These are phyloP conservation scores for Lepidurus couesii DNA, from an alignment of 1,140 invertebrate species.

Conservation along the genomic window DNA sequence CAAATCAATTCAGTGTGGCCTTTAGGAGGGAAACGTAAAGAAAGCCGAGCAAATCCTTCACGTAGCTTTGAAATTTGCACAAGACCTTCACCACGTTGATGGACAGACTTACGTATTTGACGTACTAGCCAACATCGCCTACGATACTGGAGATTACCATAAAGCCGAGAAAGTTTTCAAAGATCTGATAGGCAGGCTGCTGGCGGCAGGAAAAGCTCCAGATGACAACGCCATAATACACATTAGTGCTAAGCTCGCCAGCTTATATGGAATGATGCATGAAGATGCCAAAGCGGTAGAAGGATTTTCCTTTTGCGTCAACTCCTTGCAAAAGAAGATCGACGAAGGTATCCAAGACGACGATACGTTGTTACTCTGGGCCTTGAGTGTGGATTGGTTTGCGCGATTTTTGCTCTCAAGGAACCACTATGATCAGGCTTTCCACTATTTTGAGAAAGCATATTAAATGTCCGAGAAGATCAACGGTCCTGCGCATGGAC, in stretches of 20 bases:
- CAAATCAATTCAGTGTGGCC: slow-evolving; percentile 39
- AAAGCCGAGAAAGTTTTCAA: slow-evolving; percentile 81
- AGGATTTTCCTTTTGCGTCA: slow-evolving; percentile 70
- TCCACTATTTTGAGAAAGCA: slow-evolving; percentile 61
- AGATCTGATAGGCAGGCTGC: slow-evolving; percentile 65
- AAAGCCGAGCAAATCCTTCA: slow-evolving; percentile 80
- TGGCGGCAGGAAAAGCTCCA: slow-evolving; percentile 58
- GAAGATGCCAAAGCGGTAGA: slow-evolving; percentile 61
- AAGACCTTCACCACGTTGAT: slow-evolving; percentile 64
- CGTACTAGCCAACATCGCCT: slow-evolving; percentile 81
- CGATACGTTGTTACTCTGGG: slow-evolving; percentile 57
- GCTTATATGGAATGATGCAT: slow-evolving; percentile 52
- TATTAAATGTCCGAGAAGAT: slow-evolving; percentile 59
- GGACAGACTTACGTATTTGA: slow-evolving; percentile 83
- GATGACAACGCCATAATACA: slow-evolving; percentile 71
- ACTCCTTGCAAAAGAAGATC: slow-evolving; percentile 57
- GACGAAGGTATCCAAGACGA: slow-evolving; percentile 50
- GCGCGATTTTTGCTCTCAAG: slow-evolving; percentile 64
- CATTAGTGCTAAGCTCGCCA: slow-evolving; percentile 58
- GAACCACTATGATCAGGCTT: slow-evolving; percentile 55
- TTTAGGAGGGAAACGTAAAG: slow-evolving; percentile 62
- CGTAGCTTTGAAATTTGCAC: slow-evolving; percentile 71
- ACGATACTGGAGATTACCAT: slow-evolving; percentile 63
- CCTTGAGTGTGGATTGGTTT: slow-evolving; percentile 74
- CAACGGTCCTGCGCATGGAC: slow-evolving; percentile 61